Conservation (phyloP, 1,140 invertebrate genomes). For the Triops cancriformis region DNA sequence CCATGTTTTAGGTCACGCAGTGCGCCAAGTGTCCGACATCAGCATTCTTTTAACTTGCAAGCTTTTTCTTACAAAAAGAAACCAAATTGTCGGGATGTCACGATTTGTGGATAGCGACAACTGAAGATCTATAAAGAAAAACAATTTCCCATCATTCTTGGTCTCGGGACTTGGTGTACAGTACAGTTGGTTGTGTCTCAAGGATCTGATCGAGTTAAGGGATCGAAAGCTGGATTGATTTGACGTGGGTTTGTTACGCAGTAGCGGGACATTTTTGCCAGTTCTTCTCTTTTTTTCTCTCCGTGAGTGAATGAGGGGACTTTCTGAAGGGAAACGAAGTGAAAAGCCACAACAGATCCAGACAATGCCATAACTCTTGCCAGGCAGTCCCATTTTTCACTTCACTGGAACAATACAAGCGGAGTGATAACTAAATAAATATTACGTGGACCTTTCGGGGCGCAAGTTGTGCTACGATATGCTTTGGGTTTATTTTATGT, state of each 20-base stretch:
- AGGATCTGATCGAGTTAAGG: not conserved
- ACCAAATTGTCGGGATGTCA: not conserved
- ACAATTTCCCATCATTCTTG: not conserved
- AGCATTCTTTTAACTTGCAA: no score
- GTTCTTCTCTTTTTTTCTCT: no score
- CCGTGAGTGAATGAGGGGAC: no score
- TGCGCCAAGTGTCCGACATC: not conserved
- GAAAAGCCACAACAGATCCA: no score
- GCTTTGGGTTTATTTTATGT: no score
- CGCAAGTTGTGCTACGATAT: no score
- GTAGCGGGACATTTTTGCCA: not conserved
- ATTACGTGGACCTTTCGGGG: no score
- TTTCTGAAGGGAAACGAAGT: no score
- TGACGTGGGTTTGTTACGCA: not conserved
- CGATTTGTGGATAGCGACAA: not conserved
- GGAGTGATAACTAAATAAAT: no score
- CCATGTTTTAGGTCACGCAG: not conserved
- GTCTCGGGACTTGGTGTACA: not conserved
- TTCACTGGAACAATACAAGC: no score
- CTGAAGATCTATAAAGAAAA: not conserved
- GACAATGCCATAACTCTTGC: no score
- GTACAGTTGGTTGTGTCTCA: not conserved
- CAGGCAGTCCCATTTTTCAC: no score
- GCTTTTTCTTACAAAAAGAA: not conserved
- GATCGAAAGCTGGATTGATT: not conserved